Evolutionary conservation across 2,113 vertebrate genomes (phyloP).

Genomic region (Nyctibius bracteatus): DNA sequence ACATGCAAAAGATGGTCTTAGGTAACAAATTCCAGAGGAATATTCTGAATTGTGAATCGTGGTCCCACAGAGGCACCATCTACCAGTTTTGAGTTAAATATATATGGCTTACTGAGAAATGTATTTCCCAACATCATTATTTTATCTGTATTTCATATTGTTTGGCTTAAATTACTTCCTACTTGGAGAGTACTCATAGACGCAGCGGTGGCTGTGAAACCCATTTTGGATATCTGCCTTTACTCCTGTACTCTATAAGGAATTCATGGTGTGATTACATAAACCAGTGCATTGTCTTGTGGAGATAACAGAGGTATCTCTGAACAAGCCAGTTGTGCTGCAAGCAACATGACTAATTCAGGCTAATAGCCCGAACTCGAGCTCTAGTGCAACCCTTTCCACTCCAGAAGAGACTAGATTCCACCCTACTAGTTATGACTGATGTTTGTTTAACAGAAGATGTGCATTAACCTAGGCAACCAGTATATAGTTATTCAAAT

Average conservation of each 20-base stretch:
- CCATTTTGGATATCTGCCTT: not conserved
- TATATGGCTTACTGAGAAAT: not conserved
- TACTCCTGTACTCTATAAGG: not conserved
- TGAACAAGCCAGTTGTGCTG: not conserved
- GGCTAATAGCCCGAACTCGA: not conserved
- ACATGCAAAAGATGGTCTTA: not conserved
- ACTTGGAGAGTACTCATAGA: not conserved
- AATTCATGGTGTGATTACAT: not conserved
- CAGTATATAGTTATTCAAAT: not conserved
- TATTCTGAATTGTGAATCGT: not conserved
- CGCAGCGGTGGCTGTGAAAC: not conserved
- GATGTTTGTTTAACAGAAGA: not conserved
- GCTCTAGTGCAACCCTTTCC: not conserved
- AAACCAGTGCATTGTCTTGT: not conserved
- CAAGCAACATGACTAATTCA: not conserved
- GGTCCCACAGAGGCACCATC: not conserved
- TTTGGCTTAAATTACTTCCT: not conserved
- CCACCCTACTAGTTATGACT: not conserved
- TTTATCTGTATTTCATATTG: not conserved
- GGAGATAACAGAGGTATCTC: not conserved
- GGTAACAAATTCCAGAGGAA: not conserved
- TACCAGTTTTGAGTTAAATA: not conserved
- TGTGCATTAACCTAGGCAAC: not conserved
- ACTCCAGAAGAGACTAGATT: not conserved
- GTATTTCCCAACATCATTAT: not conserved